These are phyloP conservation scores for Rhamnusium bicolor DNA, from an alignment of 2,888 invertebrate genomes.

Conservation along the genomic window DNA sequence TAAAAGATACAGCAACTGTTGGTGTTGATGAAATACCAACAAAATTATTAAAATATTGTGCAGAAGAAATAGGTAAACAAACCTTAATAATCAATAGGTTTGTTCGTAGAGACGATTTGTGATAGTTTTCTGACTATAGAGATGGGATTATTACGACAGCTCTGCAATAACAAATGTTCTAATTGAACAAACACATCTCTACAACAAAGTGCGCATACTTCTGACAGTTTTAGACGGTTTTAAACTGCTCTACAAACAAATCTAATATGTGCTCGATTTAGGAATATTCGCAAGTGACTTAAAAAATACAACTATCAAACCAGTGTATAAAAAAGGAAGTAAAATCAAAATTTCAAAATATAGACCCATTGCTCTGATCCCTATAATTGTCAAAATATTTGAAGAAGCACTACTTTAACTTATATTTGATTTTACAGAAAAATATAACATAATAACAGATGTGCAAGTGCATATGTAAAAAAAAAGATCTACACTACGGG, in stretches of 20 bases:
- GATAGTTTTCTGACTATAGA: too few species aligned
- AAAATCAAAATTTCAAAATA: not conserved
- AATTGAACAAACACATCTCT: too few species aligned
- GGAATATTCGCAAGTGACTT: not conserved
- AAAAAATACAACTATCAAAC: not conserved
- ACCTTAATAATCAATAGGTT: too few species aligned
- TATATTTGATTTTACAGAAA: not conserved
- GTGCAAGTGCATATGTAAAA: not conserved
- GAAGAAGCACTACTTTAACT: not conserved
- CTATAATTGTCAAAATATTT: not conserved
- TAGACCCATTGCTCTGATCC: not conserved
- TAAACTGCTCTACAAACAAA: too few species aligned
- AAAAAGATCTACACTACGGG: not conserved
- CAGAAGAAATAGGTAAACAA: not conserved
- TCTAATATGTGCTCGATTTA: not conserved
- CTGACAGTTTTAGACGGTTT: too few species aligned
- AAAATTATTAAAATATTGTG: not conserved
- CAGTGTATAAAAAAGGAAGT: not conserved
- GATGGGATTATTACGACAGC: too few species aligned
- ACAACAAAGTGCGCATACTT: too few species aligned
- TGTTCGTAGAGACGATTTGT: too few species aligned
- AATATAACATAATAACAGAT: not conserved
- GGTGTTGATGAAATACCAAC: not conserved
- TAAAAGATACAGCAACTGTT: not conserved
- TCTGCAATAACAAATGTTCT: too few species aligned